These are phyloP conservation scores for Oriolus oriolus DNA, from an alignment of 2,113 vertebrate species.

Conservation along the genomic window DNA sequence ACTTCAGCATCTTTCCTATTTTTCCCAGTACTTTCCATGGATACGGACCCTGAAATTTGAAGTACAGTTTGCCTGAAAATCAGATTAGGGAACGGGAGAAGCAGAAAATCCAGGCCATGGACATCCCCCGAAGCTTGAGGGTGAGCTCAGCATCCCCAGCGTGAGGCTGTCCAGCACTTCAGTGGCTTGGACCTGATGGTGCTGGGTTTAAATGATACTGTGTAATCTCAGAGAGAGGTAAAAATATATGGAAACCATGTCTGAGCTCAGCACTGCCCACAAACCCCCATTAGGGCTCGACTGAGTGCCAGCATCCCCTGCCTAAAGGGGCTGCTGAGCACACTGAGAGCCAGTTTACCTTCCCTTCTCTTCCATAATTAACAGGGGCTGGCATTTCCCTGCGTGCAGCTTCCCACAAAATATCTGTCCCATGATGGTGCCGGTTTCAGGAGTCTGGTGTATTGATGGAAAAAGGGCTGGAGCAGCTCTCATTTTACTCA, in stretches of 20 bases:
- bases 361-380: not conserved
- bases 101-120: not conserved
- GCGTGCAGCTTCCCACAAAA: not conserved
- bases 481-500: not conserved
- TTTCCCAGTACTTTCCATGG: not conserved
- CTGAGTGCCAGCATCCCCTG: not conserved
- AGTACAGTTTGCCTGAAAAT: not conserved
- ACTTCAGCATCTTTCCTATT: not conserved
- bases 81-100: not conserved
- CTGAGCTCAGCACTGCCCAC: not conserved
- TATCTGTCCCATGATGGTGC: not conserved
- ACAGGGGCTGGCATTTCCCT: not conserved
- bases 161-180: not conserved
- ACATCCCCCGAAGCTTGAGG: not conserved
- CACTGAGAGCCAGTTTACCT: not conserved
- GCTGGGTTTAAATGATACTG: not conserved
- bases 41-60: not conserved
- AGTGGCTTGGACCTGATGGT: not conserved
- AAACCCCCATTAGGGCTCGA: not conserved
- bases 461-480: not conserved
- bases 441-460: not conserved
- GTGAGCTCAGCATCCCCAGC: not conserved
- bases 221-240: not conserved
- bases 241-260: not conserved
- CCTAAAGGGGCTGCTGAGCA: not conserved